Percentiles rank a stretch among this genome's conserved stretches.
Evolutionary conservation across 2,797 vertebrate species (phyloP).

Genomic region (Anguilla pacifica): DNA sequence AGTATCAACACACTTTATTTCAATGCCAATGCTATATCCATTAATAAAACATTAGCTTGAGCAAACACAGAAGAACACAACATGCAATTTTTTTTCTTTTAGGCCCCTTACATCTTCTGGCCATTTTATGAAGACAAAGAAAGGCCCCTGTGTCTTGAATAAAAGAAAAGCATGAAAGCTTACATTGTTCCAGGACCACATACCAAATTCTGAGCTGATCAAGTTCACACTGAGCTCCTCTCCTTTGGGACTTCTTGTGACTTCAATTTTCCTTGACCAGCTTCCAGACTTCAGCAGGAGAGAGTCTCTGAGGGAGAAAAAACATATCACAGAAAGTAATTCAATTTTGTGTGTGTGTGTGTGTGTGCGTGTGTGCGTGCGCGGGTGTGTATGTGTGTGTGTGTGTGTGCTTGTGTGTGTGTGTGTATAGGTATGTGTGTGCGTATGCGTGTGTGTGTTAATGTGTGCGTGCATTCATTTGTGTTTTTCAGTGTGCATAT

Average conservation of each 20-base stretch:
- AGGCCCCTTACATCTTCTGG: neutral
- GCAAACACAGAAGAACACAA: neutral
- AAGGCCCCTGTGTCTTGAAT: neutral
- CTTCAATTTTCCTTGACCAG: constrained; percentile 90
- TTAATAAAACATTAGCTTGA: neutral
- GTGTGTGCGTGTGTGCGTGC: neutral
- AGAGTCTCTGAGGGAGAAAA: constrained; percentile 77
- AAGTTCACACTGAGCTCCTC: constrained; percentile 87
- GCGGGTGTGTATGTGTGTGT: neutral
- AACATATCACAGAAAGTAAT: neutral
- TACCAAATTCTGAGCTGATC: constrained; percentile 96
- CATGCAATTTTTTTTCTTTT: neutral
- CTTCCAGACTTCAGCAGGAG: constrained; percentile 81
- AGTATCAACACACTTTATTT: neutral
- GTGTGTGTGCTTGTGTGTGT: neutral
- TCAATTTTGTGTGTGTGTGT: constrained; percentile 11
- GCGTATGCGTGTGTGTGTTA: neutral
- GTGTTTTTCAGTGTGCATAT: neutral
- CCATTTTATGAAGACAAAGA: neutral
- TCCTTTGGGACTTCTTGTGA: constrained; percentile 78
- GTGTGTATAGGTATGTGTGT: neutral
- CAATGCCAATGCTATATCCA: neutral
- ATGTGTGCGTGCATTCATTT: neutral
- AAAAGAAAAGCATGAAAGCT: neutral
- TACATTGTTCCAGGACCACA: constrained; percentile 42